These are phyloP conservation scores for Pomatostomus ruficeps DNA, from an alignment of 2,113 vertebrate genomes.

Conservation along the genomic window DNA sequence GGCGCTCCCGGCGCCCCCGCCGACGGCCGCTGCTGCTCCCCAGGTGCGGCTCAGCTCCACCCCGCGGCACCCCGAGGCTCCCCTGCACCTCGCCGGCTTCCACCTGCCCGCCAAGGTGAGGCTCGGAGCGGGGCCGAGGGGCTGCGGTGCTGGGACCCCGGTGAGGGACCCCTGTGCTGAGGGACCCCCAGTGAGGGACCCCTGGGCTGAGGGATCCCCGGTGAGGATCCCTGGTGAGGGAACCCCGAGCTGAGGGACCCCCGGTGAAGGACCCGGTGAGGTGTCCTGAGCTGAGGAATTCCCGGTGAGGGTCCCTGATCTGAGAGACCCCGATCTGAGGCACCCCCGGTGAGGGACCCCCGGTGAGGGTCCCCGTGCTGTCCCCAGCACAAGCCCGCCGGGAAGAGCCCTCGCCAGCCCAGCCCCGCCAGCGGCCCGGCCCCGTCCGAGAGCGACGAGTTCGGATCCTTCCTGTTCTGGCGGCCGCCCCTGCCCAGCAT, in stretches of 20 bases:
- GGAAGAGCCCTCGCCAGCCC: not conserved
- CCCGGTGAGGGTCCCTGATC: accelerated
- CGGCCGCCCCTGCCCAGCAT: constrained; percentile 78
- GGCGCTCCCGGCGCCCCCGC: accelerated
- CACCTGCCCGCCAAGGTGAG: constrained; percentile 87
- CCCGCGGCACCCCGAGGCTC: constrained; percentile 83
- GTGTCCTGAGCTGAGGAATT: not conserved
- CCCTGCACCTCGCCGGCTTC: constrained; percentile 84
- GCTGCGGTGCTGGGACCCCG: accelerated
- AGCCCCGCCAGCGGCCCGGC: accelerated
- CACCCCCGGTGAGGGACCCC: not conserved
- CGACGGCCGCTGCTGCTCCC: not conserved
- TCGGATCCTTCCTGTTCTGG: constrained; percentile 88
- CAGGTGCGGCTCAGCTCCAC: constrained; percentile 82
- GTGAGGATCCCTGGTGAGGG: no score
- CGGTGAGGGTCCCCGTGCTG: accelerated
- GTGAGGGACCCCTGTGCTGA: accelerated
- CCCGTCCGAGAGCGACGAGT: not conserved
- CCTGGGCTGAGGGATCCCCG: accelerated
- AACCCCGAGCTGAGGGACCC: no score
- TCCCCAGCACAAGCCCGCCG: not conserved
- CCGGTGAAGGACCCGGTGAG: accelerated
- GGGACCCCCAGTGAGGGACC: accelerated
- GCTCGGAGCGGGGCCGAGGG: accelerated
- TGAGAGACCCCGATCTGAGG: no score